These are phyloP conservation scores for Nomada ferruginata DNA, from an alignment of 2,888 invertebrate genomes.

Conservation along the genomic window DNA sequence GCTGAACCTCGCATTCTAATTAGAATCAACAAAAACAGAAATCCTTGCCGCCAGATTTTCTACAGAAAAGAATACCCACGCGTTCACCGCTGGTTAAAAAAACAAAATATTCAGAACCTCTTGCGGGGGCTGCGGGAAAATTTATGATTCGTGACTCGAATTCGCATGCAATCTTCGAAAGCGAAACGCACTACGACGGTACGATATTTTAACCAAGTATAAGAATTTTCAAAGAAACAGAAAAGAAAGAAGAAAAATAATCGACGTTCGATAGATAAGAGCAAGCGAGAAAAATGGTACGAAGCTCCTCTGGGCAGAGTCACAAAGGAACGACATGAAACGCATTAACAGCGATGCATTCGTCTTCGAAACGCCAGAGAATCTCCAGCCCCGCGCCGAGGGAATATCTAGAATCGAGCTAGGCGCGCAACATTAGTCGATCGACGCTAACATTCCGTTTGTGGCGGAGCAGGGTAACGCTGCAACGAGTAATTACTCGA, in stretches of 20 bases:
- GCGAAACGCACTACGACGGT: not conserved
- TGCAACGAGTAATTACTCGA: conserved; percentile 38
- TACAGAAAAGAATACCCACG: not conserved
- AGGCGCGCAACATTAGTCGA: conserved; percentile 14
- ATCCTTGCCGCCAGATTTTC: not conserved
- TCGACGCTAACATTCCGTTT: conserved; percentile 23
- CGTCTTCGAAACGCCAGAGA: not conserved
- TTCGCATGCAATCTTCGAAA: not conserved
- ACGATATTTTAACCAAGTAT: not conserved
- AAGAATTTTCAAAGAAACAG: too few relatives aligned
- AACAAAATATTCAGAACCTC: too few relatives aligned
- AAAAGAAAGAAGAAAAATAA: too few relatives aligned
- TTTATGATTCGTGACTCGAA: not conserved
- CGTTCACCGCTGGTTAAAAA: not conserved
- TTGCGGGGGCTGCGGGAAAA: not conserved
- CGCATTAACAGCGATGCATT: conserved; percentile 3
- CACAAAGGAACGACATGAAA: not conserved
- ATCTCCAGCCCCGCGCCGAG: not conserved
- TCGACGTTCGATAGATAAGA: too few relatives aligned
- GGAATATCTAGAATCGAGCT: not conserved
- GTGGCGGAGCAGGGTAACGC: conserved; percentile 5
- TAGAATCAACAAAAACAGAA: not conserved
- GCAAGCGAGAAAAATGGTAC: not conserved
- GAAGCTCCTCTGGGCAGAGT: not conserved
- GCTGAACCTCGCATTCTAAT: not conserved